Percentiles rank a stretch among this genome's conserved stretches.
Evolutionary conservation across 2,113 vertebrate species (phyloP).

Genomic region (Pipa parva): DNA sequence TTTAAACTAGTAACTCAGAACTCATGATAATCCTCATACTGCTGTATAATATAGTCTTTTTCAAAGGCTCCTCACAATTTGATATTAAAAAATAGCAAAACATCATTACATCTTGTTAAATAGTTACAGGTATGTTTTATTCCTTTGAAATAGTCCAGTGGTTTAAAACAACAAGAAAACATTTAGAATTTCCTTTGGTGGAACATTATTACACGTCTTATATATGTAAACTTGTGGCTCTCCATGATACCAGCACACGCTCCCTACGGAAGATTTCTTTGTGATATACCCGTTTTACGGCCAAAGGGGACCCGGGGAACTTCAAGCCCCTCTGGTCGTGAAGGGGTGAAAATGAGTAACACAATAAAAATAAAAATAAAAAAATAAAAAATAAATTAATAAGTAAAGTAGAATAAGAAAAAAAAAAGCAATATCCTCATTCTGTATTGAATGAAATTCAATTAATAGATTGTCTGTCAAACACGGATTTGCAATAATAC

Average conservation of each 20-base stretch:
- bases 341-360: conserved; percentile 24
- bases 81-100: too few species aligned
- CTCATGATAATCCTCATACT: too few species aligned
- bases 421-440: conserved; percentile 57
- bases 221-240: conserved; percentile 92
- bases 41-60: too few species aligned
- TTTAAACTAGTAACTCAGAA: too few species aligned
- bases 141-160: conserved; percentile 91
- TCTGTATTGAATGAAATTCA: conserved; percentile 71
- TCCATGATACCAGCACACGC: conserved; percentile 96
- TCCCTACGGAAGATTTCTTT: conserved; percentile 86
- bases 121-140: conserved; percentile 67
- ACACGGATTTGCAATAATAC: conserved; percentile 94
- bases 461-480: conserved; percentile 78
- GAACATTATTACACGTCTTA: conserved; percentile 92
- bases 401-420: conserved; percentile 60
- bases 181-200: conserved; percentile 99
- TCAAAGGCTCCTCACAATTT: too few species aligned
- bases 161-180: conserved; percentile 98
- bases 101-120: conserved; percentile 15
- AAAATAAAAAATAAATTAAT: conserved; percentile 54
- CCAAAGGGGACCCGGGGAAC: conserved; percentile 13
- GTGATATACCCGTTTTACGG: conserved; percentile 49
- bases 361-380: conserved; percentile 4
- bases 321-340: conserved; percentile 12